Evolutionary conservation across 2,113 vertebrate genomes (phyloP).

Genomic region (Nycticryphes semicollaris): DNA sequence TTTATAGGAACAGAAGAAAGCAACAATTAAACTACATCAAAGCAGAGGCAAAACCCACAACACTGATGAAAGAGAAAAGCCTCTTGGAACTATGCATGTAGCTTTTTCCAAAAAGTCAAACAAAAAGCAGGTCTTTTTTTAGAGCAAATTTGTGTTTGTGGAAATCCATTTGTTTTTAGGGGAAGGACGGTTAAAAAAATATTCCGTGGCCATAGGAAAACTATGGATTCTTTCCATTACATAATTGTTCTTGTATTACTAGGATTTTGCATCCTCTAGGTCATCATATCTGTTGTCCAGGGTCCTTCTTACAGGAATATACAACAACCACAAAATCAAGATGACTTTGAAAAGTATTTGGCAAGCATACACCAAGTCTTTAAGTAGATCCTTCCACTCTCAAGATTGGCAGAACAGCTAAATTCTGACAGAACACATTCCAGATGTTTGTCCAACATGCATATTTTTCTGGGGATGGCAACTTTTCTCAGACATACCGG

Average conservation of each 20-base stretch:
- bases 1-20: not conserved
- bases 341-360: not conserved
- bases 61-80: not conserved
- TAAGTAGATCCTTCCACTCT: not conserved
- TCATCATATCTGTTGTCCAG: not conserved
- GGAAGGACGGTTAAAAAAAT: not conserved
- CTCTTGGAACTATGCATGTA: not conserved
- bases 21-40: not conserved
- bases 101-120: not conserved
- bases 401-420: not conserved
- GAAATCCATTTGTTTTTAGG: not conserved
- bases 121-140: not conserved
- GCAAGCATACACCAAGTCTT: not conserved
- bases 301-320: not conserved
- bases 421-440: not conserved
- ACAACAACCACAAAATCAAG: not conserved
- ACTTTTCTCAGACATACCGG: not conserved
- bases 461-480: not conserved
- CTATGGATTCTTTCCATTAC: accelerated
- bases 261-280: not conserved
- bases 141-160: not conserved
- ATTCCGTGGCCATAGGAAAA: not conserved
- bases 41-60: not conserved
- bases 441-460: not conserved
- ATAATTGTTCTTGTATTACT: not conserved